Percentiles rank a stretch among this genome's conserved stretches.
phyloP scores from a whole-genome alignment of 2,888 invertebrate genomes.

The Amphipyra tragopoginis region DNA sequence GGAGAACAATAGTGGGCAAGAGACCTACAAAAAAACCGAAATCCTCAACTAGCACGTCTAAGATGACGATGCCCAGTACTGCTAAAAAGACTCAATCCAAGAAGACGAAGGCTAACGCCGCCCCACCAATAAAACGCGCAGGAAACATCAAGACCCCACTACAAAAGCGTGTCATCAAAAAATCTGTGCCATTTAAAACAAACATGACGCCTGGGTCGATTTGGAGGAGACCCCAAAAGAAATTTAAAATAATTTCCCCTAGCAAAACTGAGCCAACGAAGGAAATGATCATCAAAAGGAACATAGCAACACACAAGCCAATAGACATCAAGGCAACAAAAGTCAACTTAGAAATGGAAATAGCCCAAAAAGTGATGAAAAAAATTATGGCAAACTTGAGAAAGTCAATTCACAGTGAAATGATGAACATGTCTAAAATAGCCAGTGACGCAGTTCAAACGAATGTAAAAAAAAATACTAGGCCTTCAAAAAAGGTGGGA shows the following conservation, averaged over 20 bases:
- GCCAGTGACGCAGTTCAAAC: background rate
- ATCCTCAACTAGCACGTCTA: background rate
- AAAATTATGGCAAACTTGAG: constrained; percentile 28
- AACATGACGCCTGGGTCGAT: background rate
- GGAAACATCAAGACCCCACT: constrained; percentile 15
- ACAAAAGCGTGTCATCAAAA: constrained; percentile 35
- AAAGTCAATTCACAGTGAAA: constrained; percentile 37
- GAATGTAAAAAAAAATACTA: background rate
- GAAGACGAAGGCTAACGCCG: constrained; percentile 3
- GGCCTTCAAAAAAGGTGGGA: constrained; percentile 6
- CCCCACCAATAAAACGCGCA: constrained; percentile 12
- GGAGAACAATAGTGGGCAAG: background rate
- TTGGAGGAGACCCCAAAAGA: constrained; percentile 20
- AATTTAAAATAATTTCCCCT: constrained; percentile 23
- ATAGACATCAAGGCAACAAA: constrained; percentile 39
- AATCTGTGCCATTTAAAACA: constrained; percentile 17
- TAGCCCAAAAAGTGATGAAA: constrained; percentile 62
- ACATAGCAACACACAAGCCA: constrained; percentile 50
- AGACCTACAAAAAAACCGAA: constrained; percentile 1
- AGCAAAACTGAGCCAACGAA: constrained; percentile 14
- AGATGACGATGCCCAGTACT: background rate
- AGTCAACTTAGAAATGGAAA: constrained; percentile 30
- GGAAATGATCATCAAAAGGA: constrained; percentile 51
- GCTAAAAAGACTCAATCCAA: background rate
- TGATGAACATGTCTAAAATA: constrained; percentile 31